Conservation (phyloP, 1,140 invertebrate genomes). For the Manduca sexta region DNA sequence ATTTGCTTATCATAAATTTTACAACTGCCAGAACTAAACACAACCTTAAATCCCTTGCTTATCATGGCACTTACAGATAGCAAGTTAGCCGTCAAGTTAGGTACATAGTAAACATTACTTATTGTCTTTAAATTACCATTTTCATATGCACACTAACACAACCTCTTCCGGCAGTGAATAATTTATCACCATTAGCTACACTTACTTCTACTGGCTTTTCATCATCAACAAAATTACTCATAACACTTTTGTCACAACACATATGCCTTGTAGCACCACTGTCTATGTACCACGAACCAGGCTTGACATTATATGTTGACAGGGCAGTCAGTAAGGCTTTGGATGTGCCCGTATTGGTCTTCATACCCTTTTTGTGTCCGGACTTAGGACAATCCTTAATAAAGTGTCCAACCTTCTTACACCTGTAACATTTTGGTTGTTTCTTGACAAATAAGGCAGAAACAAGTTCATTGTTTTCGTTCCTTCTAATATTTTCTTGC, state of each 20-base stretch:
- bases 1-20: no score
- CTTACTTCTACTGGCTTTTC: background rate
- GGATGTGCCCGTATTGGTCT: no score
- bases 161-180: background rate
- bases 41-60: no score
- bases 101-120: background rate
- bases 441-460: conserved; percentile 14
- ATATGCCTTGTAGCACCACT: background rate
- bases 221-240: background rate
- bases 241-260: background rate
- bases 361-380: no score
- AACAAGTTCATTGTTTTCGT: conserved; percentile 12
- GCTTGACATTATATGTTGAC: no score
- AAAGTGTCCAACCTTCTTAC: conserved; percentile 7
- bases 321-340: no score
- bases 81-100: background rate
- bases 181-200: background rate
- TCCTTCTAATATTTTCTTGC: conserved; percentile 19
- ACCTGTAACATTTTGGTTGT: conserved; percentile 5
- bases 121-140: background rate
- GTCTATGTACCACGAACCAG: no score
- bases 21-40: no score
- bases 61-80: background rate
- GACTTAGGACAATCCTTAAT: conserved; percentile 15
- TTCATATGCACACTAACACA: background rate